Conservation (phyloP, 2,113 vertebrate genomes). For the Leptodactylus fuscus region DNA sequence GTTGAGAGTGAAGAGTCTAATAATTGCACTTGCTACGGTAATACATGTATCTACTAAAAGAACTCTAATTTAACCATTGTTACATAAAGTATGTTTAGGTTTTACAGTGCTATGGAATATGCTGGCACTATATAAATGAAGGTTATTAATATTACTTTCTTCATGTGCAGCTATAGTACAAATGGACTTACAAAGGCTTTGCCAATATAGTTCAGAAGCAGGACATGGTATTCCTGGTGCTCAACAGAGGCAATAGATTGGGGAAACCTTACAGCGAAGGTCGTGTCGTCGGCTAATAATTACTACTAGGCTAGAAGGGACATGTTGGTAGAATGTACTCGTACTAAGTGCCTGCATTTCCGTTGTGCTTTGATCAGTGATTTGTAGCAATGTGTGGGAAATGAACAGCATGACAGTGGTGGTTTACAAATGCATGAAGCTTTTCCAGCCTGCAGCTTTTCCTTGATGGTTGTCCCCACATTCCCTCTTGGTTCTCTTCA, state of each 20-base stretch:
- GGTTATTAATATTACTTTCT: too few species aligned
- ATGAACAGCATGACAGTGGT: neutral
- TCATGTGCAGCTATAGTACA: too few species aligned
- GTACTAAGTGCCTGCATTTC: slow-evolving; percentile 13
- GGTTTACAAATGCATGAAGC: neutral
- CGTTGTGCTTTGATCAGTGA: slow-evolving; percentile 25
- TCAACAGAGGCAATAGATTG: neutral
- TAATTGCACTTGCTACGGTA: too few species aligned
- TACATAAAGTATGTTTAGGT: too few species aligned
- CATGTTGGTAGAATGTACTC: neutral
- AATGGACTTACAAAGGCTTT: too few species aligned
- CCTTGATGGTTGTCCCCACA: slow-evolving; percentile 29
- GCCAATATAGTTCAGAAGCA: too few species aligned
- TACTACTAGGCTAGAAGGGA: slow-evolving; percentile 3
- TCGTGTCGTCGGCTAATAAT: neutral
- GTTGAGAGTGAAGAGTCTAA: too few species aligned
- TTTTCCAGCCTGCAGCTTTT: neutral
- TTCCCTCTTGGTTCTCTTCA: slow-evolving; percentile 2
- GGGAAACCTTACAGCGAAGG: neutral
- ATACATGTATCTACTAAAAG: too few species aligned
- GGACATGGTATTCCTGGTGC: neutral
- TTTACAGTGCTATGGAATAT: too few species aligned
- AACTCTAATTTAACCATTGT: too few species aligned
- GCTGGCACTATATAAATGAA: too few species aligned
- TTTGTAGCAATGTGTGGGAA: slow-evolving; percentile 27